These are phyloP conservation scores for Eupeodes luniger DNA, from an alignment of 2,888 invertebrate genomes.

Conservation along the genomic window DNA sequence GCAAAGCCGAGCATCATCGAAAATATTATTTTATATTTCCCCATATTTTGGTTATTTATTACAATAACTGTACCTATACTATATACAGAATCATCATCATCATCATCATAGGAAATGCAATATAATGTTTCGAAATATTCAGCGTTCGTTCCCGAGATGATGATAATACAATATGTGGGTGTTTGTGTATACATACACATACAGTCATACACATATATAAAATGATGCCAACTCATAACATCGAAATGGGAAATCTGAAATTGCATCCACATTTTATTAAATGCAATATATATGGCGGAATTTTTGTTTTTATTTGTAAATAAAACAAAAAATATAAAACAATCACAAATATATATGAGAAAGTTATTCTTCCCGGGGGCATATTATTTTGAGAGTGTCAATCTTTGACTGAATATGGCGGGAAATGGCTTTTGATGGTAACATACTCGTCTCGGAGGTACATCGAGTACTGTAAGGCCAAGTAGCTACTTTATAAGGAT, in stretches of 20 bases:
- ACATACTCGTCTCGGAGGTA: no score
- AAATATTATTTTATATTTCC: conserved; percentile 23
- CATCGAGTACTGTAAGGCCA: no score
- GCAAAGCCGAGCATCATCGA: not conserved
- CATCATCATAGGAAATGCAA: conserved; percentile 60
- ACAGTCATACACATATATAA: conserved; percentile 9
- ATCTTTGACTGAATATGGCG: conserved; percentile 44
- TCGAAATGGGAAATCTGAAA: conserved; percentile 56
- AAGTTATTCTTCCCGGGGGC: conserved; percentile 27
- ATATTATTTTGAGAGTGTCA: conserved; percentile 51
- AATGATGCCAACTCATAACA: conserved; percentile 39
- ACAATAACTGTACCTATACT: conserved; percentile 40
- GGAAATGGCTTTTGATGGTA: not conserved
- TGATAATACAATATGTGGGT: conserved; percentile 40
- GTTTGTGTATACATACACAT: conserved; percentile 34
- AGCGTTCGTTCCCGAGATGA: conserved; percentile 27
- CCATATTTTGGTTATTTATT: conserved; percentile 69
- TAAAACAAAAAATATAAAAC: conserved; percentile 14
- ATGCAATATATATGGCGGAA: conserved; percentile 32
- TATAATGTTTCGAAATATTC: conserved; percentile 15
- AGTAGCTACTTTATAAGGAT: not conserved
- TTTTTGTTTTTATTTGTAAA: not conserved
- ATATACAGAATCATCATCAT: not conserved
- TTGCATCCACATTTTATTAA: conserved; percentile 65
- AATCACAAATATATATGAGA: conserved; percentile 11